Evolutionary conservation across 2,113 vertebrate genomes (phyloP), one percentile per base, ranked within the genome.

Genomic region (Aldabrachelys gigantea): DNA sequence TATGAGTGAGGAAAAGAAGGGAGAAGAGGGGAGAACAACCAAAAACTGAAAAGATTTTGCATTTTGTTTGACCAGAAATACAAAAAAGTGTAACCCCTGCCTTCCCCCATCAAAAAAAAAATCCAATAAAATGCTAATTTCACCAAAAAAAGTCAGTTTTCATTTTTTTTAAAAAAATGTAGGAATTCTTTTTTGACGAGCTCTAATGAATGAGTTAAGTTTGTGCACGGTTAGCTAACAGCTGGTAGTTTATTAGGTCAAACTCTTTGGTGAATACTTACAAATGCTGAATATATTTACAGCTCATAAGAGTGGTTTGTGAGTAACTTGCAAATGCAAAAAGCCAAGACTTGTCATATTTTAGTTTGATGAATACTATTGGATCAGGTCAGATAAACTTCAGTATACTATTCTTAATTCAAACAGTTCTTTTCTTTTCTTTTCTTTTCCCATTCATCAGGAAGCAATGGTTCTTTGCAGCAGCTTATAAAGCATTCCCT

Each of bases 301-400:
- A 52, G 2, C 69, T 94, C 87, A 84, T 31, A 87, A 27, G 10
- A 50, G 2, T 90, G 21, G 79, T 95, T 69, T 78, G 87, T 89
- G 31, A 94, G 89, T 89, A 0, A 89, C 92, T 96, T 95, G 62
- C 87, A 95, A 84, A 80, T 76, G 10, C 69, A 91, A 91, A 65
- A 80, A 92, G 35, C 52, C 89, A 35, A 4, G 16, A 41, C 89
- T 86, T 95, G 92, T 96, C 90, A 88, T 38, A 91, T 78, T 69
- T 69, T 90, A 72, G 80, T 90, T 86, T 78, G 95, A 89, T 84
- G 62, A 91, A 84, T 69, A 31, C n/a, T 80, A 56, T 29, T 27
- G 80, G 80, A 27, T 54, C 89, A 90, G 4, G n/a, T 89, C 5
- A 88, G 84, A 72, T 62, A 84, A 88, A 89, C 24, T 79, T 93